Evolutionary conservation across 2,113 vertebrate species (phyloP).

Genomic region (Cyprinus carpio): DNA sequence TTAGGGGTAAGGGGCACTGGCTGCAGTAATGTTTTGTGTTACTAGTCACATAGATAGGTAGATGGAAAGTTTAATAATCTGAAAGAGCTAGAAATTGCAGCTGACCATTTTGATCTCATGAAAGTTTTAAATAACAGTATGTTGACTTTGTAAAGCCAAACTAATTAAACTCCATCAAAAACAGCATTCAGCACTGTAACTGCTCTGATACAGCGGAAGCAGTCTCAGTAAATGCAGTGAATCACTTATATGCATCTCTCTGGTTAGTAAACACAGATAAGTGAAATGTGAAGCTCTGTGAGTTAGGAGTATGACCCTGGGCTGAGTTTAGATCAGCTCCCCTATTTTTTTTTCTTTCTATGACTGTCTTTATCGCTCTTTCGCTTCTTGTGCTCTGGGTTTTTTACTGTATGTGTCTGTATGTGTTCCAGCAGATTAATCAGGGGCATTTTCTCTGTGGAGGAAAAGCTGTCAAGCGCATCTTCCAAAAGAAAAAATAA

Average conservation of each 20-base stretch:
- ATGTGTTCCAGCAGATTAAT: not conserved
- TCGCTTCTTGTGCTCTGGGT: not conserved
- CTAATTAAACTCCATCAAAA: not conserved
- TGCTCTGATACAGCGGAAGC: not conserved
- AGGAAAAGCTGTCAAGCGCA: not conserved
- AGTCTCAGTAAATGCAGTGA: not conserved
- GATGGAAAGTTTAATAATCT: not conserved
- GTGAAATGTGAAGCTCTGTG: not conserved
- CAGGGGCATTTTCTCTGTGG: not conserved
- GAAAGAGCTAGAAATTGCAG: not conserved
- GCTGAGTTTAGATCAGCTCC: not conserved
- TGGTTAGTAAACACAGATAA: not conserved
- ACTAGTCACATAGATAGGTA: not conserved
- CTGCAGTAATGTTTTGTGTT: not conserved
- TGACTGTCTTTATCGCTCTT: not conserved
- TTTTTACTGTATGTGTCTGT: not conserved
- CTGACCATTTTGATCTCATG: not conserved
- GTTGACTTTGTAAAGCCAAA: not conserved
- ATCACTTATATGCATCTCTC: not conserved
- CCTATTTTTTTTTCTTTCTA: not conserved
- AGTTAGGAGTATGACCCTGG: not conserved
- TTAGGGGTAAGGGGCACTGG: conserved; percentile 14
- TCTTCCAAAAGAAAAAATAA: too few species aligned
- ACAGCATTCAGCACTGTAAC: not conserved
- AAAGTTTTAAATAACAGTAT: not conserved